phyloP scores from a whole-genome alignment of 1,140 invertebrate species.

The Samia ricini region DNA sequence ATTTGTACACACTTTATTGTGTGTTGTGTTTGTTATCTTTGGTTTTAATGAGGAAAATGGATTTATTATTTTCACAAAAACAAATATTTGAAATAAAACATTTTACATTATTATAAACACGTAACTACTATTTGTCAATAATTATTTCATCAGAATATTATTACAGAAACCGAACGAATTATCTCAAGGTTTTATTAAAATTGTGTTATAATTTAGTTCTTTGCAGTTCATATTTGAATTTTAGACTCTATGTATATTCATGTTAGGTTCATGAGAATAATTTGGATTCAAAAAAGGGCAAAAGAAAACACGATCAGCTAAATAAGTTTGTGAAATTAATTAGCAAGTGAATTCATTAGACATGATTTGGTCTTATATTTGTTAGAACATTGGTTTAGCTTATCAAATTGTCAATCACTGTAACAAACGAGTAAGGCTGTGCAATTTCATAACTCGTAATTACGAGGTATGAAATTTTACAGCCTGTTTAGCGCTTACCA shows the following conservation, averaged over 20 bases:
- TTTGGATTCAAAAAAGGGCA: not conserved
- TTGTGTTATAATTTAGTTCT: not conserved
- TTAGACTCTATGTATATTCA: not conserved
- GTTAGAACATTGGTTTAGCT: not conserved
- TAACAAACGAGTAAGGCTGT: not conserved
- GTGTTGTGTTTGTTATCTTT: too few relatives aligned
- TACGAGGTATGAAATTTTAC: not conserved
- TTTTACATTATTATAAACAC: not conserved
- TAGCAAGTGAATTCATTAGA: not conserved
- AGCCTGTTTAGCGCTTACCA: slow-evolving; percentile 5
- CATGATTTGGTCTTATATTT: not conserved
- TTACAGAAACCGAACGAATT: not conserved
- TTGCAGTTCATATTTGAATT: not conserved
- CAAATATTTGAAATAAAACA: not conserved
- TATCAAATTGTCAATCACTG: not conserved
- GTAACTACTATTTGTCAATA: not conserved
- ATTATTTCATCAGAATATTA: not conserved
- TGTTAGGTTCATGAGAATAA: not conserved
- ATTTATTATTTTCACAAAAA: too few relatives aligned
- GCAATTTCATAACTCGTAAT: not conserved
- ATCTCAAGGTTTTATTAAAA: not conserved
- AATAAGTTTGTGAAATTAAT: not conserved
- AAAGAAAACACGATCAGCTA: not conserved
- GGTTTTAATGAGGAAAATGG: too few relatives aligned
- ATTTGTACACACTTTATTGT: too few relatives aligned